These are phyloP conservation scores for Pygmarrhopalites habei DNA, from an alignment of 1,140 invertebrate species.

Conservation along the genomic window DNA sequence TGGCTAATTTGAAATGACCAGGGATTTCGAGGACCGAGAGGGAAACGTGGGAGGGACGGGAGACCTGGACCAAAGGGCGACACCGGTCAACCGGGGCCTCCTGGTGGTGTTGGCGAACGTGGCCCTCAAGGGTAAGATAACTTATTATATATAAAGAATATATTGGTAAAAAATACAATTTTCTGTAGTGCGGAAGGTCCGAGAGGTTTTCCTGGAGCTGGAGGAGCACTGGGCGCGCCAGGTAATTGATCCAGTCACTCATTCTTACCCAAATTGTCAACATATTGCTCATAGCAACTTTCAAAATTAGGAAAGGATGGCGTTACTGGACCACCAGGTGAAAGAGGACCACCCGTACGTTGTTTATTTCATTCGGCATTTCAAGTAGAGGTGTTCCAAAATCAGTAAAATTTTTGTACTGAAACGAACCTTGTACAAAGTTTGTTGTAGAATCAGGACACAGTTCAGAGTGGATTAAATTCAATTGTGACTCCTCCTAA, in stretches of 20 bases:
- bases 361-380: too few relatives aligned
- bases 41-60: conserved; percentile 60
- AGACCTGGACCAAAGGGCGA: conserved; percentile 55
- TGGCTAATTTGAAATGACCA: conserved; percentile 38
- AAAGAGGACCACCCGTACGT: conserved; percentile 50
- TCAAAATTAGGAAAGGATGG: conserved; percentile 40
- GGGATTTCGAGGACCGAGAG: conserved; percentile 63
- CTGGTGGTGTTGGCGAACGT: conserved; percentile 50
- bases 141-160: too few relatives aligned
- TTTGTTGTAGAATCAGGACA: too few relatives aligned
- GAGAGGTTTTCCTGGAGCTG: conserved; percentile 51
- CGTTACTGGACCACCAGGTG: conserved; percentile 35
- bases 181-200: conserved; percentile 54
- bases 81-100: conserved; percentile 39
- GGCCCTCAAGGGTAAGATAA: conserved; percentile 48
- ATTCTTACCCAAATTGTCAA: too few relatives aligned
- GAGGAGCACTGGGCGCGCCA: conserved; percentile 45
- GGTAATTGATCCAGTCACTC: too few relatives aligned
- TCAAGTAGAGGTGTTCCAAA: too few relatives aligned
- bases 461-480: too few relatives aligned
- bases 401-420: too few relatives aligned
- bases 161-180: too few relatives aligned
- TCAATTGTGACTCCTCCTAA: too few relatives aligned
- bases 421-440: too few relatives aligned
- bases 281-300: too few relatives aligned